These are phyloP conservation scores for Drosophila gaucha DNA, from an alignment of 2,888 invertebrate genomes.

Conservation along the genomic window DNA sequence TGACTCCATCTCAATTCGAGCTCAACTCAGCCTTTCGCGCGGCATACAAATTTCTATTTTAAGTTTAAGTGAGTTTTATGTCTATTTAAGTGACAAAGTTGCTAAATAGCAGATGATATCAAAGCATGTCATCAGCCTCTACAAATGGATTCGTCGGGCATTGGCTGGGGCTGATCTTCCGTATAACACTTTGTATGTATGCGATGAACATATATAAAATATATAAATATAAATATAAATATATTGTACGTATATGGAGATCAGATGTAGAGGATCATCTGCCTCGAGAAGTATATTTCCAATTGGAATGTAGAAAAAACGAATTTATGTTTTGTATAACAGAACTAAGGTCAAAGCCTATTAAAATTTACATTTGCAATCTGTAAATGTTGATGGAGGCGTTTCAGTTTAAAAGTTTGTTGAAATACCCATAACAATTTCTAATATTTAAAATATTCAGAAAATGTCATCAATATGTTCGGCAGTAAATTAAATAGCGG, in stretches of 20 bases:
- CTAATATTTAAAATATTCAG: background rate
- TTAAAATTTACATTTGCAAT: too few species aligned
- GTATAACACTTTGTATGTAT: background rate
- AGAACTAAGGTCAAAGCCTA: too few species aligned
- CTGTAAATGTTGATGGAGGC: too few species aligned
- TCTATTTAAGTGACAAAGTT: slow-evolving; percentile 66
- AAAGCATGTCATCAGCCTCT: slow-evolving; percentile 40
- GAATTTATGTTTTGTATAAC: too few species aligned
- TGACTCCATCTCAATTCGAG: slow-evolving; percentile 16
- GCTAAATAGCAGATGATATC: slow-evolving; percentile 43
- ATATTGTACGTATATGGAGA: too few species aligned
- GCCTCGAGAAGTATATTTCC: too few species aligned
- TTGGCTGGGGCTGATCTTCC: background rate
- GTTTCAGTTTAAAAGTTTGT: slow-evolving; percentile 5
- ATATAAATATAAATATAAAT: slow-evolving; percentile 1
- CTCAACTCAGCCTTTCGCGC: slow-evolving; percentile 3
- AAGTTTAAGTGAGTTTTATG: slow-evolving; percentile 63
- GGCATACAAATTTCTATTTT: slow-evolving; percentile 61
- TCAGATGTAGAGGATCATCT: too few species aligned
- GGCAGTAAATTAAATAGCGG: slow-evolving; percentile 1
- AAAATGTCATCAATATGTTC: background rate
- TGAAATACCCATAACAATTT: too few species aligned
- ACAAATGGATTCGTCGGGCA: background rate
- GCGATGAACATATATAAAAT: background rate
- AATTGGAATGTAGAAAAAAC: too few species aligned